Percentiles rank a stretch among this genome's conserved stretches.
These are phyloP conservation scores for Autographa gamma DNA, from an alignment of 2,888 invertebrate species.

Conservation along the genomic window DNA sequence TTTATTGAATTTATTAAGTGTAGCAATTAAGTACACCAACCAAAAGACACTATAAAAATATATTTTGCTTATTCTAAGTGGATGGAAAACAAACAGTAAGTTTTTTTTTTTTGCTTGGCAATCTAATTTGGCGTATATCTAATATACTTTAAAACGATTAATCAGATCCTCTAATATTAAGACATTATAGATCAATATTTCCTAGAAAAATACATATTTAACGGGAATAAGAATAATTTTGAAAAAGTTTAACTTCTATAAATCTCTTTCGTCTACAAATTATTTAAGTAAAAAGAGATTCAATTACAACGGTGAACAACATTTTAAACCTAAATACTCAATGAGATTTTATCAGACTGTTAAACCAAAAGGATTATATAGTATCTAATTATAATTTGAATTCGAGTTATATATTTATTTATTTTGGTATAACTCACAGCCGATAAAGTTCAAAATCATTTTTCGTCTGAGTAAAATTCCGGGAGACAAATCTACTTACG, in stretches of 20 bases:
- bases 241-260: not conserved
- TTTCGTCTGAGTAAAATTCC: not conserved
- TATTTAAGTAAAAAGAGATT: not conserved
- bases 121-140: not conserved
- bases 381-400: not conserved
- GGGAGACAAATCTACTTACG: not conserved
- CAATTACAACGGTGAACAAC: not conserved
- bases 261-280: no score
- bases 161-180: not conserved
- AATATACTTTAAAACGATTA: not conserved
- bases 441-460: not conserved
- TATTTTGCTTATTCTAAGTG: slow-evolving; percentile 3
- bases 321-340: not conserved
- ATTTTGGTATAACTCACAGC: not conserved
- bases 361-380: not conserved
- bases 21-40: slow-evolving; percentile 37
- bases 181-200: not conserved
- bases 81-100: not conserved
- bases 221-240: not conserved
- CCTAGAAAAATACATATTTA: not conserved
- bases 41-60: slow-evolving; percentile 12
- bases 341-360: not conserved
- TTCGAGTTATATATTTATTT: not conserved
- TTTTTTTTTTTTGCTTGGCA: not conserved
- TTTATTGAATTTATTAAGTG: slow-evolving; percentile 36